phyloP scores from a whole-genome alignment of 2,888 invertebrate species.

The Sarcophaga caerulescens region DNA sequence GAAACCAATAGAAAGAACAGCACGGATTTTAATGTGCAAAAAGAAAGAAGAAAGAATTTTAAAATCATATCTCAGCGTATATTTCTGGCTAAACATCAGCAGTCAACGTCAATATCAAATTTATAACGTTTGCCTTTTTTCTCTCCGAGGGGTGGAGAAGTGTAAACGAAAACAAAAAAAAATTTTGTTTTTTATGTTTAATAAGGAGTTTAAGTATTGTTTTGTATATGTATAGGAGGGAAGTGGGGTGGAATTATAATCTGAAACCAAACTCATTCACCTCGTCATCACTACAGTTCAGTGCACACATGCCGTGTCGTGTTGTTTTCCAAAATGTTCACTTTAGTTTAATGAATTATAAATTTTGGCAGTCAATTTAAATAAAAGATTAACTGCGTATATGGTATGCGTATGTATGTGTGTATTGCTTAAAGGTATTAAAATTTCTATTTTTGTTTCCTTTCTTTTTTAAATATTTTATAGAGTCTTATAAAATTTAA shows the following conservation, averaged over 20 bases:
- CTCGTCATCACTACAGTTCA: not conserved
- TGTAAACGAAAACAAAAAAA: not conserved
- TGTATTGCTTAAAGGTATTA: not conserved
- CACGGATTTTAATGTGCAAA: too few relatives aligned
- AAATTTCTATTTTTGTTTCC: not conserved
- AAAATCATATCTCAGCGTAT: too few relatives aligned
- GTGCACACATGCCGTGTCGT: not conserved
- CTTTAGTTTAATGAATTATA: slow-evolving; percentile 41
- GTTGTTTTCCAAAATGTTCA: slow-evolving; percentile 9
- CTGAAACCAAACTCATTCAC: not conserved
- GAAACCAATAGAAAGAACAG: too few relatives aligned
- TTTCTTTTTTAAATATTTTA: not conserved
- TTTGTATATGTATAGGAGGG: not conserved
- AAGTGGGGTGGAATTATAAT: not conserved
- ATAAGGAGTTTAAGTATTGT: not conserved
- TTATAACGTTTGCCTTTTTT: not conserved
- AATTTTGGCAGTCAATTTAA: not conserved
- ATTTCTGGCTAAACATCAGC: too few relatives aligned
- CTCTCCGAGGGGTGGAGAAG: too few relatives aligned
- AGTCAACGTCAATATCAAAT: not conserved
- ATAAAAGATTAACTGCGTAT: not conserved
- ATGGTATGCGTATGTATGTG: not conserved
- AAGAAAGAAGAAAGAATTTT: too few relatives aligned
- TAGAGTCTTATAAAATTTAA: not conserved
- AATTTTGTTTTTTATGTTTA: not conserved